Conservation (phyloP, 2,888 invertebrate genomes). For the Tanypteryx hageni region DNA sequence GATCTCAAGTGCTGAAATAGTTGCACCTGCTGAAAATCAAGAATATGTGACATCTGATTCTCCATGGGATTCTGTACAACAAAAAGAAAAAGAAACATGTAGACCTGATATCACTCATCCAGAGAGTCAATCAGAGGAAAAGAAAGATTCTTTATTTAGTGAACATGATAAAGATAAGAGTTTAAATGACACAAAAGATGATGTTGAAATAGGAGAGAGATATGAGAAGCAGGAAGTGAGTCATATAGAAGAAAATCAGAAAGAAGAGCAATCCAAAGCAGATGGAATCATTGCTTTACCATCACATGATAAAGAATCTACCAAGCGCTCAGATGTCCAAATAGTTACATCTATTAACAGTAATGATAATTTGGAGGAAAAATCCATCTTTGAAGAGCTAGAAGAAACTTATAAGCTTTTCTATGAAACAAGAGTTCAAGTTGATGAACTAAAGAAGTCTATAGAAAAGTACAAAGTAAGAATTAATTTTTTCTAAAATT, state of each 20-base stretch:
- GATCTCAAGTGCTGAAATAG: too few relatives aligned
- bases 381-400: not conserved
- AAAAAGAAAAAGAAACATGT: not conserved
- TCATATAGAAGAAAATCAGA: not conserved
- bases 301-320: not conserved
- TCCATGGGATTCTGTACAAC: not conserved
- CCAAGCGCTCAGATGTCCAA: not conserved
- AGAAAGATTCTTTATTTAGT: not conserved
- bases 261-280: not conserved
- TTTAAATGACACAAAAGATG: not conserved
- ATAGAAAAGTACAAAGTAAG: conserved; percentile 29
- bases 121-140: not conserved
- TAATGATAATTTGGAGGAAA: not conserved
- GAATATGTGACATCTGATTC: not conserved
- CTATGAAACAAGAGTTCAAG: not conserved
- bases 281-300: not conserved
- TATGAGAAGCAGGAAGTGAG: not conserved
- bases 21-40: not conserved
- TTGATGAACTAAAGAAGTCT: conserved; percentile 10
- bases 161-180: not conserved
- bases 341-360: not conserved
- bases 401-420: not conserved
- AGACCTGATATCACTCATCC: not conserved
- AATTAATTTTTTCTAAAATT: not conserved
- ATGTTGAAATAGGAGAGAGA: not conserved